These are phyloP conservation scores for Argyresthia goedartella DNA, from an alignment of 2,888 invertebrate genomes.

Conservation along the genomic window DNA sequence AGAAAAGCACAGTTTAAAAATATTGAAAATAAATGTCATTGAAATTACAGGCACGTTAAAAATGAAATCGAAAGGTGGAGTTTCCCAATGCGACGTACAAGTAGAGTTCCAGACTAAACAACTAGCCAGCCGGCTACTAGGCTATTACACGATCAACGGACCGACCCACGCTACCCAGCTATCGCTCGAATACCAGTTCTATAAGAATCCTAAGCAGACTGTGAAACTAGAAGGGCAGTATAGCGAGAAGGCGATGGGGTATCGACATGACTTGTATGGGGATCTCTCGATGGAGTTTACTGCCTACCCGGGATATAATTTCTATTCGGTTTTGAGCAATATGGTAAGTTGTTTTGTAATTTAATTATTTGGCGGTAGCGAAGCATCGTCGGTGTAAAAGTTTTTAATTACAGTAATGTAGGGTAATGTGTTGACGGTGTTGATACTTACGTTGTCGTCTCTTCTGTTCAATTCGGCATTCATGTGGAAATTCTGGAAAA, in stretches of 20 bases:
- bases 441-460: no score
- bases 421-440: no score
- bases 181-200: slow-evolving; percentile 76
- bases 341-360: slow-evolving; percentile 58
- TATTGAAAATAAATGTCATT: no score
- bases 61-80: slow-evolving; percentile 63
- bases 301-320: slow-evolving; percentile 82
- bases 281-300: slow-evolving; percentile 79
- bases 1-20: no score
- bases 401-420: no score
- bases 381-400: neutral
- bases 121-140: slow-evolving; percentile 78
- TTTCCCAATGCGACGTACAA: slow-evolving; percentile 82
- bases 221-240: slow-evolving; percentile 58
- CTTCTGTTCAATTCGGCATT: no score
- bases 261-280: slow-evolving; percentile 72
- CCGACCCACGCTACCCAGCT: slow-evolving; percentile 71
- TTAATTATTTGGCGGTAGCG: neutral
- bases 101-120: slow-evolving; percentile 84
- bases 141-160: slow-evolving; percentile 74
- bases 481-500: no score
- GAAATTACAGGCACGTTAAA: slow-evolving; percentile 40
- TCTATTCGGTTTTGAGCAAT: slow-evolving; percentile 74
- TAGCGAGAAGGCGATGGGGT: slow-evolving; percentile 70
- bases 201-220: slow-evolving; percentile 65